Conservation (phyloP, 1,140 invertebrate species). For the Drosophila busckii region DNA sequence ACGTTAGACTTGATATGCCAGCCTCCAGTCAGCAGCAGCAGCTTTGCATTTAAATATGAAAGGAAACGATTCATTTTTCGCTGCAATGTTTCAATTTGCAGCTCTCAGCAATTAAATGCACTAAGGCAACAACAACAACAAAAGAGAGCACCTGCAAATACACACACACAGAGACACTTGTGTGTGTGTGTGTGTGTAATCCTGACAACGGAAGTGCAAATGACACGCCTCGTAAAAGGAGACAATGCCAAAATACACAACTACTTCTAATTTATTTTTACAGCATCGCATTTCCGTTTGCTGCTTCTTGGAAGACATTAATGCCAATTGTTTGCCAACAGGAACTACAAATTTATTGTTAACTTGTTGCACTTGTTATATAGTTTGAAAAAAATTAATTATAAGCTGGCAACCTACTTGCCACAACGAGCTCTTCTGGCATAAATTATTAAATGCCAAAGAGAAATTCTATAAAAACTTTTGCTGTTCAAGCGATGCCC, state of each 20-base stretch:
- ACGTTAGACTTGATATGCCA: conserved; percentile 40
- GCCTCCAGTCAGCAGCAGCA: conserved; percentile 13
- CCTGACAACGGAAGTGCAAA: conserved; percentile 55
- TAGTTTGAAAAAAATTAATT: too few species aligned
- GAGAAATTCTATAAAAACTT: conserved; percentile 66
- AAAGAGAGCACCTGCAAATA: conserved; percentile 29
- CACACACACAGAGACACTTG: conserved; percentile 5
- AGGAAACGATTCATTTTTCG: conserved; percentile 60
- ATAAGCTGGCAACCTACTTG: too few species aligned
- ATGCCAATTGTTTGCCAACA: conserved; percentile 40
- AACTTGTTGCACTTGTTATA: too few species aligned
- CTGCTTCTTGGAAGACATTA: conserved; percentile 32
- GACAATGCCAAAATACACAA: conserved; percentile 16
- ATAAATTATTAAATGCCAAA: conserved; percentile 48
- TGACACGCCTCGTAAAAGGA: conserved; percentile 56
- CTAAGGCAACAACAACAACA: conserved; percentile 8
- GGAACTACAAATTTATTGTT: conserved; percentile 15
- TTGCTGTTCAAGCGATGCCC: conserved; percentile 39
- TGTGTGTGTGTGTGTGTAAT: too few species aligned
- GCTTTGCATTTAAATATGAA: conserved; percentile 44
- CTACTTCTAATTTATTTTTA: conserved; percentile 51
- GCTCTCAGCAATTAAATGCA: conserved; percentile 25
- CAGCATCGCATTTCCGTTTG: conserved; percentile 55
- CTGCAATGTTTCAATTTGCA: conserved; percentile 60
- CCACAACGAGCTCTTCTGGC: too few species aligned